Percentiles rank a stretch among this genome's conserved stretches.
Evolutionary conservation across 2,888 invertebrate genomes (phyloP).

Genomic region (Gonocerus acuteangulatus): DNA sequence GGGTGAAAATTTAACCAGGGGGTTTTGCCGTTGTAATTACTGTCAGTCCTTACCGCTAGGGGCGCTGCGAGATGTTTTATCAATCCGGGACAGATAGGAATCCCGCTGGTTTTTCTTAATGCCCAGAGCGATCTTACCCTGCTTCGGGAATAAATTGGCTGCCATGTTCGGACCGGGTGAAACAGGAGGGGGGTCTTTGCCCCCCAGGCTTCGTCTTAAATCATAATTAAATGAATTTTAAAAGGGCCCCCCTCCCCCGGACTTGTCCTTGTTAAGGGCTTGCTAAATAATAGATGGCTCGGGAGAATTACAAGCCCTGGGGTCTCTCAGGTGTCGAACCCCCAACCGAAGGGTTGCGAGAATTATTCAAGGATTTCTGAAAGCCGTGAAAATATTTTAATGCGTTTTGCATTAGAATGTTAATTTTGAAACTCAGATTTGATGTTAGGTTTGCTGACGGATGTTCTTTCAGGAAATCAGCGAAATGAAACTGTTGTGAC

Average conservation of each 20-base stretch:
- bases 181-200: neutral
- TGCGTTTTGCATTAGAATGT: too few species aligned
- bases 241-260: neutral
- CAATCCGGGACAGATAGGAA: slow-evolving; percentile 13
- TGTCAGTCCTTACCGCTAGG: neutral
- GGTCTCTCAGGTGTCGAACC: too few species aligned
- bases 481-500: too few species aligned
- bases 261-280: neutral
- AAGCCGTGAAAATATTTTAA: too few species aligned
- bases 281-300: neutral
- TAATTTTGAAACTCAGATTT: too few species aligned
- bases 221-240: slow-evolving; percentile 1
- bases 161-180: slow-evolving; percentile 9
- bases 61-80: slow-evolving; percentile 16
- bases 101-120: slow-evolving; percentile 13
- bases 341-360: too few species aligned
- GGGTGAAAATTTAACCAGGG: neutral
- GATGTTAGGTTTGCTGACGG: too few species aligned
- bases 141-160: slow-evolving; percentile 21
- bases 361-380: too few species aligned
- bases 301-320: too few species aligned
- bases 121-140: neutral
- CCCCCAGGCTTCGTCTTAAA: neutral
- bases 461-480: too few species aligned
- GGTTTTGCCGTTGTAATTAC: neutral